Conservation (phyloP, 2,113 vertebrate species). For the Bambusicola thoracicus region DNA sequence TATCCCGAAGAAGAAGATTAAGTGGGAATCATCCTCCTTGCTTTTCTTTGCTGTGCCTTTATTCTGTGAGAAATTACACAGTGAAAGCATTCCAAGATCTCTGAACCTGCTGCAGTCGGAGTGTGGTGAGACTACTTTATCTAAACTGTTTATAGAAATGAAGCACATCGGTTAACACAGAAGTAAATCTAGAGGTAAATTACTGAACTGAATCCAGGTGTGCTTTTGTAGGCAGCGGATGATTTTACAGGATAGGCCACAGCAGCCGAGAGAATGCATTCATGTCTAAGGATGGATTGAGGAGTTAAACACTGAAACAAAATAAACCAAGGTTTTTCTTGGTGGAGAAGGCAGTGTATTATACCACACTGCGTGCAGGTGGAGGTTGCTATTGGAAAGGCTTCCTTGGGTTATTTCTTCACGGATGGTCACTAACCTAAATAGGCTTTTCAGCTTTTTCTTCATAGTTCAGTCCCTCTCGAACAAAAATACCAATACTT, state of each 20-base stretch:
- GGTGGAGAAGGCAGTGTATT: neutral
- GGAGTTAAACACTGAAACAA: neutral
- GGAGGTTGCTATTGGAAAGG: neutral
- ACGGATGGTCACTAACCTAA: neutral
- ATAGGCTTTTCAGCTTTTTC: neutral
- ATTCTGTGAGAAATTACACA: neutral
- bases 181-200: neutral
- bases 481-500: neutral
- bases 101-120: neutral
- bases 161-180: neutral
- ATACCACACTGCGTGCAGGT: neutral
- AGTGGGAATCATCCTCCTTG: neutral
- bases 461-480: neutral
- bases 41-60: neutral
- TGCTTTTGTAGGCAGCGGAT: neutral
- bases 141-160: neutral
- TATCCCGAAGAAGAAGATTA: neutral
- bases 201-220: neutral
- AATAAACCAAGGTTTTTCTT: neutral
- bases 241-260: neutral
- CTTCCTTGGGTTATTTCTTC: slow-evolving; percentile 4
- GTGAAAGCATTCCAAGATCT: neutral
- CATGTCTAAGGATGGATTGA: neutral
- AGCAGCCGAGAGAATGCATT: neutral
- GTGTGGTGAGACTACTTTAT: neutral